Percentiles rank a stretch among this genome's conserved stretches.
These are phyloP conservation scores for Dolichomitus sp. DNA, from an alignment of 2,888 invertebrate species.

Conservation along the genomic window DNA sequence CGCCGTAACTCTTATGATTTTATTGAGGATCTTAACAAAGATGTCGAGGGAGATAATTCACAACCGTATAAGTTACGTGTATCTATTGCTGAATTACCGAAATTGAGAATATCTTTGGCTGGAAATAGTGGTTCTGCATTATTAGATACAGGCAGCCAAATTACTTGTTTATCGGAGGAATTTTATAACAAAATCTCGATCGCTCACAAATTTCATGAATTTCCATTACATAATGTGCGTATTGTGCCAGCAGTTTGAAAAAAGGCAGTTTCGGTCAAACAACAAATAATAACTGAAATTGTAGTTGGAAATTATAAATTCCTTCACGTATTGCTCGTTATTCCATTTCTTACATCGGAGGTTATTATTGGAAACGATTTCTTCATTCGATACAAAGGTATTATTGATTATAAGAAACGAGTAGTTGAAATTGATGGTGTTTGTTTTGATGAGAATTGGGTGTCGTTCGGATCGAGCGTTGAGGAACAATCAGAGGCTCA, in stretches of 20 bases:
- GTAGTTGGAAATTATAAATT: background rate
- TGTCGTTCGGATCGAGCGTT: constrained; percentile 1
- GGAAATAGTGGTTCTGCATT: background rate
- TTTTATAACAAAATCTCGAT: background rate
- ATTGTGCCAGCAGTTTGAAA: background rate
- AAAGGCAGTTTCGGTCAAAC: too few species aligned
- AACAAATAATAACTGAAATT: constrained; percentile 8
- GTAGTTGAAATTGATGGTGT: background rate
- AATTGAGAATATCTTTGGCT: background rate
- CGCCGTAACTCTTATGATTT: background rate
- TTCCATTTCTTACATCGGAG: constrained; percentile 12
- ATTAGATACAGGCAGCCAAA: background rate
- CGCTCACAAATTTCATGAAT: too few species aligned
- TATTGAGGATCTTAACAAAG: background rate
- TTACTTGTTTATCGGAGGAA: background rate
- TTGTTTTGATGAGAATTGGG: background rate
- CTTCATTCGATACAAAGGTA: background rate
- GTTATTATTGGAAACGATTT: constrained; percentile 4
- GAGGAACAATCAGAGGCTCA: background rate
- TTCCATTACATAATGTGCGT: too few species aligned
- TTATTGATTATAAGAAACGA: constrained; percentile 4
- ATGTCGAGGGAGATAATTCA: background rate
- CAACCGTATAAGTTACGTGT: background rate
- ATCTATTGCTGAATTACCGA: background rate
- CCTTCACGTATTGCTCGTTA: background rate